Percentiles rank a stretch among this genome's conserved stretches.
Conservation (phyloP, 2,888 invertebrate species). For the Electrophaes corylata region DNA sequence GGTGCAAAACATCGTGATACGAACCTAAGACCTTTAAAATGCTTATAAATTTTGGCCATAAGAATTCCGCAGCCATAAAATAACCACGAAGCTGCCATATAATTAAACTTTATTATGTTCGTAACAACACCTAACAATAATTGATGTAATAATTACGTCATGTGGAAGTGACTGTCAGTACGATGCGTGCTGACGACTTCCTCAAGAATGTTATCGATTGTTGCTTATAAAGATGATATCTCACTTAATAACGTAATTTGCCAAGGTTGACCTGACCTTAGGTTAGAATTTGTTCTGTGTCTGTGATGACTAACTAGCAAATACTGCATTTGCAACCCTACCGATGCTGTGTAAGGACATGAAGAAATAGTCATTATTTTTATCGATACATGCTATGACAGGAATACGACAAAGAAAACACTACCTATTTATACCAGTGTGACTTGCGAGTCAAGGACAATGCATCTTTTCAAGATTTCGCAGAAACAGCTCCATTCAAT, state of each 20-base stretch:
- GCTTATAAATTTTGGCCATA: neutral
- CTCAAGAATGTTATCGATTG: slow-evolving; percentile 14
- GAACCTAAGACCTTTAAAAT: too few species aligned
- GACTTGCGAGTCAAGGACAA: slow-evolving; percentile 22
- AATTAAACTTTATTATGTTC: slow-evolving; percentile 16
- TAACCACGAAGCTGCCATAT: slow-evolving; percentile 6
- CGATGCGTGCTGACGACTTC: slow-evolving; percentile 16
- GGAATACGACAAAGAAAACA: neutral
- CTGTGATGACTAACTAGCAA: slow-evolving; percentile 8
- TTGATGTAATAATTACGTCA: slow-evolving; percentile 21
- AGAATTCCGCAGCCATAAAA: slow-evolving; percentile 10
- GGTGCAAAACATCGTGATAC: too few species aligned
- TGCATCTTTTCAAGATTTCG: slow-evolving; percentile 25
- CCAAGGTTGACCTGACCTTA: slow-evolving; percentile 32
- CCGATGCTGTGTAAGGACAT: neutral
- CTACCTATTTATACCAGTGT: neutral
- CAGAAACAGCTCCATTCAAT: slow-evolving; percentile 28
- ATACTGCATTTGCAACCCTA: slow-evolving; percentile 5
- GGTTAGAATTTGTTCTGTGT: neutral
- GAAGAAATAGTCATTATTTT: slow-evolving; percentile 1
- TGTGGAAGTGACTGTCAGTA: slow-evolving; percentile 13
- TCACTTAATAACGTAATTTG: slow-evolving; percentile 16
- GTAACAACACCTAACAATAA: slow-evolving; percentile 11
- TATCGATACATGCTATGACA: neutral
- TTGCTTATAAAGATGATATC: slow-evolving; percentile 17